phyloP scores from a whole-genome alignment of 1,140 invertebrate species.

The Penaeus chinensis region DNA sequence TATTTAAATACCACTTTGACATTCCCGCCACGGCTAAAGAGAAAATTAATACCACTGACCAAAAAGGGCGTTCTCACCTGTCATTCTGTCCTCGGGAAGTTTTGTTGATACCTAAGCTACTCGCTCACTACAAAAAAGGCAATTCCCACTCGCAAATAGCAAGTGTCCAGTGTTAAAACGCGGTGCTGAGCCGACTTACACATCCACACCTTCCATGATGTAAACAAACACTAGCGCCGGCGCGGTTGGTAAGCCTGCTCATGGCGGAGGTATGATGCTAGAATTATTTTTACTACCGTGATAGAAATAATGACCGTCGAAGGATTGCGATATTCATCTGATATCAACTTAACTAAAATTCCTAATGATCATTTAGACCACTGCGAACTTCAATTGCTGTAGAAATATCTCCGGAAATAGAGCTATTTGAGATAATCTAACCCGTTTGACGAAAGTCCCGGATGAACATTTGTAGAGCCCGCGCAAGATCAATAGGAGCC shows the following conservation, averaged over 20 bases:
- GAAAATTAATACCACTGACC: background rate
- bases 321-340: no score
- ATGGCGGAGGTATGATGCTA: slow-evolving; percentile 32
- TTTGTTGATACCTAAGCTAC: background rate
- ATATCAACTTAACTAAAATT: no score
- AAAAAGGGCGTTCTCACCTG: slow-evolving; percentile 18
- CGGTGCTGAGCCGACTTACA: slow-evolving; percentile 25
- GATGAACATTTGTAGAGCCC: slow-evolving; percentile 33
- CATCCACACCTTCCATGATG: slow-evolving; percentile 43
- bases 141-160: background rate
- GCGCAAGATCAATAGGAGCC: slow-evolving; percentile 44
- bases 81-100: slow-evolving; percentile 24
- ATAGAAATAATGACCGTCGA: no score
- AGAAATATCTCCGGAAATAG: no score
- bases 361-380: no score
- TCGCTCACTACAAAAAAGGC: background rate
- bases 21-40: slow-evolving; percentile 33
- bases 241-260: background rate
- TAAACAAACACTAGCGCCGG: slow-evolving; percentile 48
- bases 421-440: no score
- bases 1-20: slow-evolving; percentile 54
- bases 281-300: background rate
- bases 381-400: no score
- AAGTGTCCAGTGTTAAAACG: slow-evolving; percentile 30
- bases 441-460: background rate